These are phyloP conservation scores for Podotricha telesiphe DNA, from an alignment of 2,888 invertebrate genomes.

Conservation along the genomic window DNA sequence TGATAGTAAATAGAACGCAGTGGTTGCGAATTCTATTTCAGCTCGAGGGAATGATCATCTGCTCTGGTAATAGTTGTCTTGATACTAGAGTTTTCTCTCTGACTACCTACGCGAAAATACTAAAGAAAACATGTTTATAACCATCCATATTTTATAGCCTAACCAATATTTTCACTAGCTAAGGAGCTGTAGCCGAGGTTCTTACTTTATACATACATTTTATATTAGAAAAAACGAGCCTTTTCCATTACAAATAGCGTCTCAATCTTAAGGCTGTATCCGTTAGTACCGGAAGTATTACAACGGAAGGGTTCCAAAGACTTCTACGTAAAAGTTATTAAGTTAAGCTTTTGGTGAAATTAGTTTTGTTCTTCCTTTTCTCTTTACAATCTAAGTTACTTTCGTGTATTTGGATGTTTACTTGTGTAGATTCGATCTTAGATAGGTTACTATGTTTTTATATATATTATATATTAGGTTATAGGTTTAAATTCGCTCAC, in stretches of 20 bases:
- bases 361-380: neutral
- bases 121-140: no score
- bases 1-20: no score
- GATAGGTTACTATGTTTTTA: no score
- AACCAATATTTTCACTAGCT: no score
- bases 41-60: no score
- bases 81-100: no score
- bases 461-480: no score
- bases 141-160: no score
- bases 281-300: constrained; percentile 12
- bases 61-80: no score
- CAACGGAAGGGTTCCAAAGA: neutral
- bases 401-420: neutral
- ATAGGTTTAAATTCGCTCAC: no score
- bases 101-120: no score
- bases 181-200: neutral
- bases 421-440: neutral
- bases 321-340: neutral
- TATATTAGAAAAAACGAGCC: neutral
- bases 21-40: no score
- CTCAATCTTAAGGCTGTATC: constrained; percentile 6
- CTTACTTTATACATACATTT: neutral
- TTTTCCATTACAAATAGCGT: neutral
- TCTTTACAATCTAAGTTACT: neutral
- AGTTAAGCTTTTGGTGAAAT: neutral